phyloP scores from a whole-genome alignment of 2,888 invertebrate species.

The Papilio gigon region DNA sequence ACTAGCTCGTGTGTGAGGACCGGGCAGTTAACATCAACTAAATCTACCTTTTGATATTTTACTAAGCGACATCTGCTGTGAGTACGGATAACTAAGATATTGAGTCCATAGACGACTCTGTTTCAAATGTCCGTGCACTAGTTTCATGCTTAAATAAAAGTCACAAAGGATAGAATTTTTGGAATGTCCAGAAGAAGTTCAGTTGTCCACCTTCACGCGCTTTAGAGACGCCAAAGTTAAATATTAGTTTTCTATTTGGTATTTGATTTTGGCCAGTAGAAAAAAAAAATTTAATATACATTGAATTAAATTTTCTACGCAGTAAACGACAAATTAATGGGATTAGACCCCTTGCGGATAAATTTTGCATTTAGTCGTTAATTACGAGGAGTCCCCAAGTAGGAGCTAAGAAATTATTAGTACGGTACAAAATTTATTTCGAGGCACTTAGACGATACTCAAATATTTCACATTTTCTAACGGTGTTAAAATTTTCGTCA shows the following conservation, averaged over 20 bases:
- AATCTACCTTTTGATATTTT: constrained; percentile 57
- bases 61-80: not conserved
- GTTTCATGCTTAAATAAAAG: too few relatives aligned
- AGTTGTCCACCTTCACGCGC: too few relatives aligned
- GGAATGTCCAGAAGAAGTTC: too few relatives aligned
- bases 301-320: constrained; percentile 5
- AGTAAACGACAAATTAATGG: constrained; percentile 32
- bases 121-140: too few relatives aligned
- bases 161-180: too few relatives aligned
- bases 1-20: constrained; percentile 19
- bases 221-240: too few relatives aligned
- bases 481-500: constrained; percentile 1
- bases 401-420: constrained; percentile 37
- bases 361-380: constrained; percentile 35
- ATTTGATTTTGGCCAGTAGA: too few relatives aligned
- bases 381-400: constrained; percentile 36
- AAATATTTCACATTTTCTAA: constrained; percentile 28
- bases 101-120: not conserved
- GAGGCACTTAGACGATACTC: constrained; percentile 29
- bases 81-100: not conserved
- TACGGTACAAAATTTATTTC: constrained; percentile 33
- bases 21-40: constrained; percentile 48
- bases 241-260: too few relatives aligned
- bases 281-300: not conserved
- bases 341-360: constrained; percentile 32